phyloP scores from a whole-genome alignment of 2,113 vertebrate genomes.

The Brachyhypopomus occidentalis region DNA sequence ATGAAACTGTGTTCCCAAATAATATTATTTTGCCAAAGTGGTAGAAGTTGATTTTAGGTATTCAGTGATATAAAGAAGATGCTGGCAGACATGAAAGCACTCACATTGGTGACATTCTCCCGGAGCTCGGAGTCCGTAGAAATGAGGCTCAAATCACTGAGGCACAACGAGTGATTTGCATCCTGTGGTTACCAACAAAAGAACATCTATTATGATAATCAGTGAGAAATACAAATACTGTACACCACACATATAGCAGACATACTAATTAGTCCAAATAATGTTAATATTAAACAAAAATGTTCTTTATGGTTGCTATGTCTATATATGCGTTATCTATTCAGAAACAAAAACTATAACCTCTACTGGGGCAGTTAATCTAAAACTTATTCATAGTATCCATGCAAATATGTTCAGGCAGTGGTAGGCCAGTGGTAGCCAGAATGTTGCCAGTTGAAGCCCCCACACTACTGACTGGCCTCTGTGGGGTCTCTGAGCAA shows the following conservation, averaged over 20 bases:
- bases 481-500: too few species aligned
- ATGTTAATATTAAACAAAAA: too few species aligned
- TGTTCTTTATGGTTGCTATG: neutral
- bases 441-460: too few species aligned
- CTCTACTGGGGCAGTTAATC: too few species aligned
- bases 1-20: too few species aligned
- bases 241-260: neutral
- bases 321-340: neutral
- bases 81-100: conserved; percentile 56
- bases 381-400: too few species aligned
- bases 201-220: neutral
- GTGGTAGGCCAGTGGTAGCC: too few species aligned
- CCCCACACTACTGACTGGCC: too few species aligned
- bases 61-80: neutral
- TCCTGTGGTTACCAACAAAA: conserved; percentile 77
- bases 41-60: neutral
- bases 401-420: too few species aligned
- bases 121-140: conserved; percentile 92
- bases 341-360: too few species aligned
- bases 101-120: conserved; percentile 88
- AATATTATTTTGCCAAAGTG: neutral
- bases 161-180: conserved; percentile 93
- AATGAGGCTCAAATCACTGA: conserved; percentile 95
- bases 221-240: neutral
- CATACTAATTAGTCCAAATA: neutral